Base-by-base conservation (phyloP, 2,797 vertebrate species). In the Scleropages formosus region DNA sequence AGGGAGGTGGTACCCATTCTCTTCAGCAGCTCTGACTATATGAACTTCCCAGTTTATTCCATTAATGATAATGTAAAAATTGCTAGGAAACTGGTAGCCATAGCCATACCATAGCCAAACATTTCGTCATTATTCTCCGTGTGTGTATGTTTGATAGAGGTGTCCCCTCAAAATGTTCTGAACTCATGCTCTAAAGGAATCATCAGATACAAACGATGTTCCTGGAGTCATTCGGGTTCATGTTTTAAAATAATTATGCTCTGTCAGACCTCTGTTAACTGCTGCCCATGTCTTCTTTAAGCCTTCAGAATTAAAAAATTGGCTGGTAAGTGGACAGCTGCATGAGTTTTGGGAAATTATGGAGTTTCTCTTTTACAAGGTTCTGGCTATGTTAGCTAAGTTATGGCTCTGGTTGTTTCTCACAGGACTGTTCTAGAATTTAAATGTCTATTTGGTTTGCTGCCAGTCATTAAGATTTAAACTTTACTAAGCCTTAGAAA, bases 61-160 rank as follows among this genome's bases (percentile, higher is more conserved):
- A 51, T 72, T 89, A 87, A 85, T 87, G 87, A 89, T 86, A 80
- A 78, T 73, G 78, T 61, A 65, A 11, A 10, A 49, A 86, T 88
- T 90, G 89, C 88, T 86, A 85, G 84, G 87, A 83, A 83, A 89
- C 86, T 31, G 11, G 39, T 31, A 66, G 73, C 84, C 86, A 85
- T 71, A 31, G 6, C 2, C 39, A 39, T 39, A 39, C 39, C 39
- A 31, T 39, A 39, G 31, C 31, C 31, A 39, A 6, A 31, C 6
- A 6, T 39, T n/a, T n/a, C 31, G 31, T 6, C 6, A 39, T 39
- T 39, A 31, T 39, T 2, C 2, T 39, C 31, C 39, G 31, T 39
- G 31, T 39, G 2, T 39, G 31, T 39, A 31, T 6, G 2, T 39
- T 6, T 66, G 49, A 61, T 53, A 62, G 53, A 61, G 26, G 62